Base-by-base conservation (phyloP, 2,113 vertebrate genomes). In the Gasterosteus aculeatus region DNA sequence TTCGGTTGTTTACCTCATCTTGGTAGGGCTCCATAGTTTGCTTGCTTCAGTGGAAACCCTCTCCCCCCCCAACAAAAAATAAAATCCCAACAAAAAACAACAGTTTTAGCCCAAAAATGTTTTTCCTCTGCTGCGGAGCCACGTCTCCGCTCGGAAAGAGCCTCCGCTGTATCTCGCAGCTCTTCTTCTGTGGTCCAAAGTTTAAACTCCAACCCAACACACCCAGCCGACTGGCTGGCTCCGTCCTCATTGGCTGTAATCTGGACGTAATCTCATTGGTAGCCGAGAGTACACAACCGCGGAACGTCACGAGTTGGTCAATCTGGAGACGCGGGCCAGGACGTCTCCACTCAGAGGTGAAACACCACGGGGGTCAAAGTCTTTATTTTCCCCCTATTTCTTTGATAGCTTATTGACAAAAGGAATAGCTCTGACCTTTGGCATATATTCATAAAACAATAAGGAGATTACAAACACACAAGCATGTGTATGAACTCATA, bases 191-290 rank as follows among this genome's bases (percentile, higher is more conserved):
- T 1, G 75, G 90, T 93, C 86, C 90, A 93, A 92, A 93, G 92
- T 89, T 88, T 73, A 91, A 93, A 90, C 88, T 93, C 92, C 93
- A 93, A 92, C 93, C 62, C 85, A 91, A 81, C 91, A 92, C 89
- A 87, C 84, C 86, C 84, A 84, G 82, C 22, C 58, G 54, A 64
- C 67, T 39, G 5, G n/a, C 54, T 33, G 22, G 41, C 72, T 78
- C 4, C 61, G 29, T 53, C n/a, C 75, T 44, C 16, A 92, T 92
- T 89, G 91, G 92, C 74, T 12, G 22, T 26, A 26, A 26, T 2
- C 2, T 3, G 49, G 71, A 88, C 75, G 57, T 61, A 31, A 80
- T 83, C 73, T 88, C 76, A 89, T 76, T 79, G 78, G 80, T 49
- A 84, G 60, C 47, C 22, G 56, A 69, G 41, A 65, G 64, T 19